Base-by-base conservation (phyloP, 1,140 invertebrate species). In the Pseudachorutes palmiensis region DNA sequence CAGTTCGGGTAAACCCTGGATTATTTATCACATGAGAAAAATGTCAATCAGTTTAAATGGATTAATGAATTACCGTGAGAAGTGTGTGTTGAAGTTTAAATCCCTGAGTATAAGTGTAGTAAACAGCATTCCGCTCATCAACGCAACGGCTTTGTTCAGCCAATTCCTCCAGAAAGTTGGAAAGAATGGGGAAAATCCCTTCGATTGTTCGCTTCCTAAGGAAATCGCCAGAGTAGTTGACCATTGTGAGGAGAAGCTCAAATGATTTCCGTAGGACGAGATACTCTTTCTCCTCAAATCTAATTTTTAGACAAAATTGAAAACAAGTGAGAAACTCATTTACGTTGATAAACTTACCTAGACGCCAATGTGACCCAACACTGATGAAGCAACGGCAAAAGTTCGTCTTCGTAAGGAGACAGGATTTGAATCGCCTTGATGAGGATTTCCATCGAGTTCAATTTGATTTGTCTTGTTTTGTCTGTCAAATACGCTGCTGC, bases 221-320 rank as follows among this genome's bases (percentile, higher is more conserved):
- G 64, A 73, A 73, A 12, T 62, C 49, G 0, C 66, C 66, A 33
- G 64, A 61, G 2, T 22, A 28, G 30, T 19, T 63, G 41, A 61
- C 61, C 26, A 73, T 24, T 1, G 65, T 31, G 19, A 67, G 16
- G 12, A 73, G 59, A 0, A 73, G 57, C 30, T 73, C 70, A 65
- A 73, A 73, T 2, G 72, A 68, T 33, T 73, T 71, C n/a, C 70
- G 51, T 19, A 73, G 57, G 1, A 73, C 66, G 0, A 68, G 57
- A 26, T 67, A 68, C 59, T 73, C 72, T 31, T 57, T 69, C 28
- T 71, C 70, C 1, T 45, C 19, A 26, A 73, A 69, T 30, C 72
- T 72, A 29, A 62, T 45, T 12, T 24, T 2, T 28, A 65, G 48
- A 22, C 2, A 60, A 49, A 61, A 41, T 19, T 26, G n/a, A 9